phyloP scores from a whole-genome alignment of 2,888 invertebrate species.

The Ectropis crepuscularia region DNA sequence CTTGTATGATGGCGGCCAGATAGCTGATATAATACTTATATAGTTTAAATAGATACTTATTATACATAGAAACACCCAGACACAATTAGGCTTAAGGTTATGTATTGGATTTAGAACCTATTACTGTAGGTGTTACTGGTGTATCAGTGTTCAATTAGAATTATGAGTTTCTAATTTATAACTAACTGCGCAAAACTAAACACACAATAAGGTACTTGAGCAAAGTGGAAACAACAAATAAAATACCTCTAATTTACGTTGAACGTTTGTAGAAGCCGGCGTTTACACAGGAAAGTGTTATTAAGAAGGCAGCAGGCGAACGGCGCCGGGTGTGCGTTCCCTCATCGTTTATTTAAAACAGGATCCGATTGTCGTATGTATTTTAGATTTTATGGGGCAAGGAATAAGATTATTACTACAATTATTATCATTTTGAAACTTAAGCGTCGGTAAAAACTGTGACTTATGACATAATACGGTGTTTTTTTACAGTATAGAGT shows the following conservation, averaged over 20 bases:
- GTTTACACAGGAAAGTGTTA: constrained; percentile 47
- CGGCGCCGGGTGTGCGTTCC: constrained; percentile 61
- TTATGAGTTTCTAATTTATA: too few relatives aligned
- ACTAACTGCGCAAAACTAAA: neutral
- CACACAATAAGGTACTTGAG: neutral
- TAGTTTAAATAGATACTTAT: too few relatives aligned
- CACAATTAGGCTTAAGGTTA: too few relatives aligned
- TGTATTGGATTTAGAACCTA: too few relatives aligned
- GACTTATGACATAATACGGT: too few relatives aligned
- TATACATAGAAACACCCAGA: too few relatives aligned
- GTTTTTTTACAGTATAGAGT: too few relatives aligned
- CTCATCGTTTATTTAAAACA: constrained; percentile 81
- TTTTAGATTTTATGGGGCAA: constrained; percentile 50
- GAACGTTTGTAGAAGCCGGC: constrained; percentile 30
- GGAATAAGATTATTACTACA: constrained; percentile 12
- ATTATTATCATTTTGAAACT: neutral
- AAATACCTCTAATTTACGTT: constrained; percentile 13
- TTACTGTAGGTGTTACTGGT: too few relatives aligned
- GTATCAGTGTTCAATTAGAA: too few relatives aligned
- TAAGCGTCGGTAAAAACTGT: too few relatives aligned
- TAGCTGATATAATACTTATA: too few relatives aligned
- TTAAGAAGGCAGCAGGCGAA: constrained; percentile 62
- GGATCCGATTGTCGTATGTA: constrained; percentile 78
- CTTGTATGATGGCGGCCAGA: too few relatives aligned
- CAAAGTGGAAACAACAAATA: neutral